Conservation (phyloP, 2,797 vertebrate species). For the Apodemus agrarius region DNA sequence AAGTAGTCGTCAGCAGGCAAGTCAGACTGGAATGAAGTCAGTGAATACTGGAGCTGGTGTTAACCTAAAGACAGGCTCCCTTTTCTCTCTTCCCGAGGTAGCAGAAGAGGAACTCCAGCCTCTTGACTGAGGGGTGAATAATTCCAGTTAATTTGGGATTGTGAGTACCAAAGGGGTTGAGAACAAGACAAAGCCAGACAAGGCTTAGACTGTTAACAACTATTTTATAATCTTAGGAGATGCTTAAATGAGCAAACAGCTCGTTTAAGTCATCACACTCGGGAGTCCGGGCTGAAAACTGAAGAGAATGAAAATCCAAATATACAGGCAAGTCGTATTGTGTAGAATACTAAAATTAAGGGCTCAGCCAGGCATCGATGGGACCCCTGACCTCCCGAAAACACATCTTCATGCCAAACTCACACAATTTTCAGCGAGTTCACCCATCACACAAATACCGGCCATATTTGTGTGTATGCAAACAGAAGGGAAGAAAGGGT, state of each 20-base stretch:
- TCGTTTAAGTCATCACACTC: conserved; percentile 70
- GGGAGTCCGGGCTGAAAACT: conserved; percentile 69
- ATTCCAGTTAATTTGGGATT: conserved; percentile 32
- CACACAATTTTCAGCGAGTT: background rate
- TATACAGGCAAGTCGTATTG: background rate
- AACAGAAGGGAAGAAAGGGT: conserved; percentile 61
- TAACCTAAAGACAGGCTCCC: conserved; percentile 44
- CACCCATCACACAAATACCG: background rate
- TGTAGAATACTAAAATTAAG: conserved; percentile 18
- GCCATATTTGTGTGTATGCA: background rate
- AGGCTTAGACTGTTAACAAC: conserved; percentile 51
- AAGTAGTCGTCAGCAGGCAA: conserved; percentile 29
- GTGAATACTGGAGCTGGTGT: conserved; percentile 22
- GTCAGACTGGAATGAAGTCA: background rate
- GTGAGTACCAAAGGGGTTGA: background rate
- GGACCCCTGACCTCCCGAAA: background rate
- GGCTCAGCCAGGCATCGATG: background rate
- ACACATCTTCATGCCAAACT: background rate
- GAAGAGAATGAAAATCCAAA: conserved; percentile 52
- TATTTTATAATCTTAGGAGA: conserved; percentile 59
- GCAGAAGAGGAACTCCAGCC: conserved; percentile 45
- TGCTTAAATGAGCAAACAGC: conserved; percentile 52
- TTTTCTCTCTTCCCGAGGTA: conserved; percentile 71
- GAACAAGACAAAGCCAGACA: conserved; percentile 39
- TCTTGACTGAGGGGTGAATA: conserved; percentile 41